Conservation (phyloP, 2,888 invertebrate genomes). For the Smittia sp. region DNA sequence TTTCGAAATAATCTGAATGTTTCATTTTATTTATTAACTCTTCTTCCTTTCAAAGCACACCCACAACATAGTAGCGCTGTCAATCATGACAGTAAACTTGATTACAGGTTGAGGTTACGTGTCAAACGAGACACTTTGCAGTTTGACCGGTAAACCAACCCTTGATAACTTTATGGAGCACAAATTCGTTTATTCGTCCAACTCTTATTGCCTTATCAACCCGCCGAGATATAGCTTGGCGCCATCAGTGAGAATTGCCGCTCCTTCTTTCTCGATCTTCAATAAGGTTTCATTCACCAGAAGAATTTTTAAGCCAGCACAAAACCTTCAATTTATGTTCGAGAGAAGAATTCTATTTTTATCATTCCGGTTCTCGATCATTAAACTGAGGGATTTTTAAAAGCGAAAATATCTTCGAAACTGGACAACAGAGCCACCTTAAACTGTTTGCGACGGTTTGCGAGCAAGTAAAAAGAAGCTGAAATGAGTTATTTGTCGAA, state of each 20-base stretch:
- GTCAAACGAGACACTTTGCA: too few species aligned
- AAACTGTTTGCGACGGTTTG: slow-evolving; percentile 20
- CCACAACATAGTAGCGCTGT: too few species aligned
- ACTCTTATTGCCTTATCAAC: slow-evolving; percentile 13
- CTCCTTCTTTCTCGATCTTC: neutral
- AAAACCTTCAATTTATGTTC: slow-evolving; percentile 33
- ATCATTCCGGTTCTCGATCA: slow-evolving; percentile 39
- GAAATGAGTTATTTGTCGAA: slow-evolving; percentile 11
- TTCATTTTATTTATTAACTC: too few species aligned
- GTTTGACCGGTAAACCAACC: neutral
- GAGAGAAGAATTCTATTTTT: slow-evolving; percentile 40
- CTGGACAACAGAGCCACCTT: slow-evolving; percentile 25
- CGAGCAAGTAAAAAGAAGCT: slow-evolving; percentile 16
- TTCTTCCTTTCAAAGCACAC: too few species aligned
- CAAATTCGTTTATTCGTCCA: neutral
- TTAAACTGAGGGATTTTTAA: slow-evolving; percentile 18
- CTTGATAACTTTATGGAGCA: too few species aligned
- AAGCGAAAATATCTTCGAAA: neutral
- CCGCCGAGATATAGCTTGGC: slow-evolving; percentile 22
- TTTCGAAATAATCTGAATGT: too few species aligned
- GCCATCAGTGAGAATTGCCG: slow-evolving; percentile 16
- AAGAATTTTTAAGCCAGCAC: neutral
- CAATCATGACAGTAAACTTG: too few species aligned
- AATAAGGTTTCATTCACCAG: slow-evolving; percentile 37
- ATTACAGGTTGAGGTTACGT: too few species aligned